phyloP scores from a whole-genome alignment of 92 coral and sea anemone species.

The Desmophyllum pertusum region DNA sequence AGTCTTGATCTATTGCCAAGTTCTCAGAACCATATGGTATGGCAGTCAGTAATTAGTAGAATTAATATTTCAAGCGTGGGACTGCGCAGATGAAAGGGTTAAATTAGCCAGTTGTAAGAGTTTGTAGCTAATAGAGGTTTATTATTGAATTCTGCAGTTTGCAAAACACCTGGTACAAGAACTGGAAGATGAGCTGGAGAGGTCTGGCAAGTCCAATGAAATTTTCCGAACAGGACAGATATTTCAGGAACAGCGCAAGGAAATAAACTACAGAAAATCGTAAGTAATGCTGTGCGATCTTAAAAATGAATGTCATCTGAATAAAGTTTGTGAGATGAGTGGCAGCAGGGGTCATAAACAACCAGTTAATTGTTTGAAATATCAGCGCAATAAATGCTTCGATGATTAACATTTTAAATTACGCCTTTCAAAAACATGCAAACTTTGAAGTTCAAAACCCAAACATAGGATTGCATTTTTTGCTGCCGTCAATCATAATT shows the following conservation, averaged over 20 bases:
- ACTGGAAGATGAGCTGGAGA: constrained; percentile 76
- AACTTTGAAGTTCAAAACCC: no score
- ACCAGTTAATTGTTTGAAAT: no score
- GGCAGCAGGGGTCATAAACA: no score
- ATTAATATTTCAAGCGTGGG: not conserved
- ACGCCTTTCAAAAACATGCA: no score
- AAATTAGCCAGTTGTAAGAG: not conserved
- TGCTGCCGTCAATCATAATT: no score
- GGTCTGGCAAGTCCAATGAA: constrained; percentile 81
- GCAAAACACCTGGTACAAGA: constrained; percentile 90
- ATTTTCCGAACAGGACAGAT: constrained; percentile 87
- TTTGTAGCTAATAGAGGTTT: not conserved
- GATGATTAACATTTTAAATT: no score
- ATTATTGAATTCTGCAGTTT: constrained; percentile 52
- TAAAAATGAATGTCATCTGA: no score
- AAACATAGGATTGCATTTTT: no score
- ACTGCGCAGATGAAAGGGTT: not conserved
- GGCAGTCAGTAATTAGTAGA: not conserved
- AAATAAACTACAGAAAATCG: constrained; percentile 82
- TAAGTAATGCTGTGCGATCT: constrained; percentile 46
- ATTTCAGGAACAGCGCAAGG: constrained; percentile 82
- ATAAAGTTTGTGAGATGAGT: no score
- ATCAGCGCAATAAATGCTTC: no score
- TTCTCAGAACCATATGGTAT: not conserved
- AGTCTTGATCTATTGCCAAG: not conserved